phyloP scores from a whole-genome alignment of 2,113 vertebrate species.

The Tor tambroides region DNA sequence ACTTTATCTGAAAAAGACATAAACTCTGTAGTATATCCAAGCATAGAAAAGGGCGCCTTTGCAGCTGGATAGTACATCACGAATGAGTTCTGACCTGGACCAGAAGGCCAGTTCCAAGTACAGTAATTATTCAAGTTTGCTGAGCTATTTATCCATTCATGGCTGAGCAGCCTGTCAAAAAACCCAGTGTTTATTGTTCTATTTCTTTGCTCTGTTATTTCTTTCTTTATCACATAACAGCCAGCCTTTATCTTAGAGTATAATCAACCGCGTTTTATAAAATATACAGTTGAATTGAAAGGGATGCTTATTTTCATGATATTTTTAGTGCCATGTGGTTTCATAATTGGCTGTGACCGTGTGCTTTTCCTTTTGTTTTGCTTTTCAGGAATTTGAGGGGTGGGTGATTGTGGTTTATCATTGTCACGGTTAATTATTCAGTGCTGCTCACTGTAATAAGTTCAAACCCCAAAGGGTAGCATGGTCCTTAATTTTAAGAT shows the following conservation, averaged over 20 bases:
- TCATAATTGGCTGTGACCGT: background rate
- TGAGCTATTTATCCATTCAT: background rate
- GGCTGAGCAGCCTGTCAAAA: background rate
- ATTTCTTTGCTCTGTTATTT: background rate
- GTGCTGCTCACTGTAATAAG: background rate
- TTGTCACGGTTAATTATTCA: background rate
- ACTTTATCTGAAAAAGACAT: background rate
- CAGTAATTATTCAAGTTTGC: conserved; percentile 26
- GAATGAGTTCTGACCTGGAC: background rate
- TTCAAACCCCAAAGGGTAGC: background rate
- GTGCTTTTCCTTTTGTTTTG: conserved; percentile 1
- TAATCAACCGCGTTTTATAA: background rate
- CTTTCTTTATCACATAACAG: background rate
- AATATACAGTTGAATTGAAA: background rate
- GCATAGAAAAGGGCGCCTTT: background rate
- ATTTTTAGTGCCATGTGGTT: conserved; percentile 1
- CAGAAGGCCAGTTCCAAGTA: background rate
- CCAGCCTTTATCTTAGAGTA: conserved; percentile 3
- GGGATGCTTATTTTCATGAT: background rate
- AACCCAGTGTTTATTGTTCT: conserved; percentile 1
- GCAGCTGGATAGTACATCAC: background rate
- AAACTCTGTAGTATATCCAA: background rate
- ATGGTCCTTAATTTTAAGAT: background rate
- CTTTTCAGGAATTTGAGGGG: conserved; percentile 17
- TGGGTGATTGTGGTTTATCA: conserved; percentile 10